Conservation (phyloP, 2,888 invertebrate species). For the Drosophila lacicola region DNA sequence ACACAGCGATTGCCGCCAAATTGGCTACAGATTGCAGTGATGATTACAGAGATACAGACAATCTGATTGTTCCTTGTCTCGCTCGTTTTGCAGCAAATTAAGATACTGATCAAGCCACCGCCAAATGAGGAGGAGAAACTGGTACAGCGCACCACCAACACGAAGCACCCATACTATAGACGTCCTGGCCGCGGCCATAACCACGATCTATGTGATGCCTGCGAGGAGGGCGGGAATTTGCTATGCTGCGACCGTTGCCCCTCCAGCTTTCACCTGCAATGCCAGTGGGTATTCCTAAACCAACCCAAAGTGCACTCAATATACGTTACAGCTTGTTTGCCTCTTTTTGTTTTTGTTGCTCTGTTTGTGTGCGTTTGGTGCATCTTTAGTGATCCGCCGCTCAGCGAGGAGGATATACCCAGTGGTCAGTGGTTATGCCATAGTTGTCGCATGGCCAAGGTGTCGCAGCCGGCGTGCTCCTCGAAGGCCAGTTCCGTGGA, state of each 20-base stretch:
- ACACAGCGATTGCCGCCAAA: background rate
- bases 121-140: slow-evolving; percentile 90
- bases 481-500: slow-evolving; percentile 85
- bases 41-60: slow-evolving; percentile 28
- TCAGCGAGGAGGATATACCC: slow-evolving; percentile 95
- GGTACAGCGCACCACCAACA: slow-evolving; percentile 86
- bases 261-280: slow-evolving; percentile 97
- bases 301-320: background rate
- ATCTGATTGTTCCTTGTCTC: slow-evolving; percentile 6
- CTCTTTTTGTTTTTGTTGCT: background rate
- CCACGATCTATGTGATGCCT: slow-evolving; percentile 97
- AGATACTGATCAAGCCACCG: slow-evolving; percentile 95
- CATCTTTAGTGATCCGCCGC: slow-evolving; percentile 92
- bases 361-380: background rate
- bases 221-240: slow-evolving; percentile 96
- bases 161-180: slow-evolving; percentile 93
- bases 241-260: slow-evolving; percentile 98
- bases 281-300: slow-evolving; percentile 92
- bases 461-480: slow-evolving; percentile 67
- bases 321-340: background rate
- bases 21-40: slow-evolving; percentile 19
- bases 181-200: slow-evolving; percentile 95
- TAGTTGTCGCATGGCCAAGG: slow-evolving; percentile 88
- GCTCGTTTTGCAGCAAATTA: slow-evolving; percentile 90
- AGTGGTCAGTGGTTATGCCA: slow-evolving; percentile 96